Base-by-base conservation (phyloP, 2,888 invertebrate species). In the Ctenicera cuprea region DNA sequence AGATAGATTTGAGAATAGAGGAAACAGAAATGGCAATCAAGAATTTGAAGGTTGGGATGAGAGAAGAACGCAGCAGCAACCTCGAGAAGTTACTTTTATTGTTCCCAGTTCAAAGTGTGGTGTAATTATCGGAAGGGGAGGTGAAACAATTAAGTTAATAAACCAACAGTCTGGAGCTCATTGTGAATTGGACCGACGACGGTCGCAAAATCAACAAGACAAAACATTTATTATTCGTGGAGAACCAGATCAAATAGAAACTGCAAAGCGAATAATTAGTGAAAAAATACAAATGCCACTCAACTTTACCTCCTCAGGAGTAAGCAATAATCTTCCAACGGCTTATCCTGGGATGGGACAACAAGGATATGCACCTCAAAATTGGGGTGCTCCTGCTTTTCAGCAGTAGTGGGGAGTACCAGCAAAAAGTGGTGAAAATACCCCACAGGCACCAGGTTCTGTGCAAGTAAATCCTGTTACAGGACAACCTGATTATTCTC, bases 61-160 rank as follows among this genome's bases (percentile, higher is more conserved):
- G 75, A 88, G 90, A 76, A 86, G 88, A 63, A 91, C 90, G 66
- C 84, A 86, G 22, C 85, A 92, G 76, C 83, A 83, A 38, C 78
- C 81, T 22, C 82, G 82, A 68, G 94, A 97, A 84, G 95, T 96
- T 76, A 94, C 94, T 8, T 97, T 97, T 88, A 92, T 94, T 71
- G 97, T 99, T 57, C 97, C 98, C 66, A 95, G 96, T 63, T 94
- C 95, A 76, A 98, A 99, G 87, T 98, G 98, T 86, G 99, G 99
- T 43, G 95, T 97, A 79, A 96, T 98, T 74, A 98, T 98, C 84
- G 98, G 97, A 72, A 94, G 96, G 90, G 96, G 98, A 77, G 99
- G 99, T 12, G 99, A 99, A 87, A 98, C 98, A 0, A 99, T 99
- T 80, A 96, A 97, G 86, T 94, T 96, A 85, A 98, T 99, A 71